phyloP scores from a whole-genome alignment of 2,113 vertebrate species.

The Cyanistes caeruleus region DNA sequence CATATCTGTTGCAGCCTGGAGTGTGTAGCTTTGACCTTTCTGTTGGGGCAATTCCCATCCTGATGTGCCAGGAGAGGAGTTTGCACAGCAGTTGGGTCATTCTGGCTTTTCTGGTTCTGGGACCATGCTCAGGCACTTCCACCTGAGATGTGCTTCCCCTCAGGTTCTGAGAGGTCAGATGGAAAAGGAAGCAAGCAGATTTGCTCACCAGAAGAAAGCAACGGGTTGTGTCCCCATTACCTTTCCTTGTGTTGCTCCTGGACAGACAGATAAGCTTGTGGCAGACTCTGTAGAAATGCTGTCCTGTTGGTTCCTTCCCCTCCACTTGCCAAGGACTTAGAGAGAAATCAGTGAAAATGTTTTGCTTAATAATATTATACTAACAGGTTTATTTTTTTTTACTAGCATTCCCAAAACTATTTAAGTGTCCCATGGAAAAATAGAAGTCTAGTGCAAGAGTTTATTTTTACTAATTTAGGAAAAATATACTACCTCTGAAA shows the following conservation, averaged over 20 bases:
- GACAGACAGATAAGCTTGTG: neutral
- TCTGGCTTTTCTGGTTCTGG: neutral
- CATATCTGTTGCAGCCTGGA: rapidly evolving
- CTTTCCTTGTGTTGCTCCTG: neutral
- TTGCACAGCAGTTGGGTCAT: neutral
- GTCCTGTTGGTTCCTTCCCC: neutral
- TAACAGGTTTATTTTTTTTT: neutral
- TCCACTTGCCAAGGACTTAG: neutral
- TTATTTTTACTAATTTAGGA: neutral
- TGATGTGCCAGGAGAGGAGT: neutral
- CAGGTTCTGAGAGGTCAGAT: neutral
- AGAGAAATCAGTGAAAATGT: neutral
- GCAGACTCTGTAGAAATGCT: neutral
- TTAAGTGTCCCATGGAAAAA: neutral
- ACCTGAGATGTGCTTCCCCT: neutral
- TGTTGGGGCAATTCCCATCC: neutral
- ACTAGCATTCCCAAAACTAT: neutral
- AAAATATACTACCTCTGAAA: conserved; percentile 66
- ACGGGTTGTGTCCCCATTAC: neutral
- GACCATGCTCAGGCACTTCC: neutral
- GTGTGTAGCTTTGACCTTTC: neutral
- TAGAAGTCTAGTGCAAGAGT: neutral
- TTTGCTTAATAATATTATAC: neutral
- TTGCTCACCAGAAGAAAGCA: neutral
- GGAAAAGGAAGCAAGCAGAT: neutral